Evolutionary conservation across 2,797 vertebrate genomes (phyloP).

Genomic region (Otus scops): DNA sequence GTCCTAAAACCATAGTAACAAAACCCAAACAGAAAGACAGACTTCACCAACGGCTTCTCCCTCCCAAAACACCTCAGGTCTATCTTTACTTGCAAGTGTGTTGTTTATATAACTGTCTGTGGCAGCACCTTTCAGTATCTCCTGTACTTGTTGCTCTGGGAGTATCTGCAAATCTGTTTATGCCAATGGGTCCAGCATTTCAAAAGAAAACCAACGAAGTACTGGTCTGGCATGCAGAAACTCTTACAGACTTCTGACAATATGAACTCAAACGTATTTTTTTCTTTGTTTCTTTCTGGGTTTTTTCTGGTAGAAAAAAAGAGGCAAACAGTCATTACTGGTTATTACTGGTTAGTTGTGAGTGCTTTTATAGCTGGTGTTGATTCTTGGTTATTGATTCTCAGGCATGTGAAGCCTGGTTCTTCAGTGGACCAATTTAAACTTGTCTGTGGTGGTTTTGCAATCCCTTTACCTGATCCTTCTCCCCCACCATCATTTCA

Average conservation of each 20-base stretch:
- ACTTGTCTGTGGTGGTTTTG: constrained; percentile 50
- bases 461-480: constrained; percentile 53
- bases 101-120: background rate
- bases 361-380: background rate
- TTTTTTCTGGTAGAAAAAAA: background rate
- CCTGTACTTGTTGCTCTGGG: background rate
- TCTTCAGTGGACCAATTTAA: constrained; percentile 50
- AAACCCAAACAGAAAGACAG: constrained; percentile 40
- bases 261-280: background rate
- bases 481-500: constrained; percentile 63
- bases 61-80: background rate
- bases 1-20: constrained; percentile 53
- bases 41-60: background rate
- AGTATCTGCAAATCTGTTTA: background rate
- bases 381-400: constrained; percentile 32
- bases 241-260: background rate
- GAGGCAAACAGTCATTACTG: background rate
- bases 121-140: background rate
- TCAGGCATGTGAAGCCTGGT: constrained; percentile 4
- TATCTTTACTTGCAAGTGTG: background rate
- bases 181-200: background rate
- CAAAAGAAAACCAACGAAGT: background rate
- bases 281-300: background rate
- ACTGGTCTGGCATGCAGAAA: background rate
- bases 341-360: background rate